Percentiles rank a stretch among this genome's conserved stretches.
Conservation (phyloP, 2,113 vertebrate genomes). For the Aldabrachelys gigantea region DNA sequence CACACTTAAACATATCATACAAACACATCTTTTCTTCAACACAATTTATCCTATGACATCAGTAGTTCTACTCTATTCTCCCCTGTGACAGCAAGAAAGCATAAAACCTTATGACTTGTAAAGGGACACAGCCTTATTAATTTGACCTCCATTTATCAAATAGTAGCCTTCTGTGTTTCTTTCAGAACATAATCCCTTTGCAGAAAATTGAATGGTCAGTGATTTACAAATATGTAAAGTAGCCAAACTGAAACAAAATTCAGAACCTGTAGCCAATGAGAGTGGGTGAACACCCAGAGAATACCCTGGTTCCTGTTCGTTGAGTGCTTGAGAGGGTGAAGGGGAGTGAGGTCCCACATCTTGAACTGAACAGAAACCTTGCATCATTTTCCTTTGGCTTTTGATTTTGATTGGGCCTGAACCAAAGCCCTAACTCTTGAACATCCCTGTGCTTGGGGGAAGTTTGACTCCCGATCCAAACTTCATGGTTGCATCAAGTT, state of each 20-base stretch:
- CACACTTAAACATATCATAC: background rate
- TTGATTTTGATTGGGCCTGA: background rate
- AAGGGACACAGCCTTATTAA: background rate
- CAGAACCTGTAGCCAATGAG: background rate
- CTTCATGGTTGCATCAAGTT: background rate
- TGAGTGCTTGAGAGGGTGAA: background rate
- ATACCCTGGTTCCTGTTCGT: background rate
- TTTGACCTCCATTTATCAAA: background rate
- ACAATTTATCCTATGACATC: background rate
- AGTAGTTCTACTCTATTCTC: background rate
- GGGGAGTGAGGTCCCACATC: background rate
- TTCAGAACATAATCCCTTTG: fast-evolving
- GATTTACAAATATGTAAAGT: background rate
- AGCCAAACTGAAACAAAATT: background rate
- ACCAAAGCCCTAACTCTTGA: background rate
- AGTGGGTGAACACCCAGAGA: fast-evolving
- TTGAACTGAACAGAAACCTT: background rate
- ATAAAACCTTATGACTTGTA: background rate
- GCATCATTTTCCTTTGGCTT: background rate
- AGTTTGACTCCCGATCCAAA: background rate
- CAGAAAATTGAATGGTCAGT: background rate
- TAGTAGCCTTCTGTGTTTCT: background rate
- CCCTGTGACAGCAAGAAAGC: background rate
- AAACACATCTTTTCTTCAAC: background rate
- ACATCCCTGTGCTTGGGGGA: background rate